These are phyloP conservation scores for Cephus pulcher DNA, from an alignment of 2,888 invertebrate genomes.

Conservation along the genomic window DNA sequence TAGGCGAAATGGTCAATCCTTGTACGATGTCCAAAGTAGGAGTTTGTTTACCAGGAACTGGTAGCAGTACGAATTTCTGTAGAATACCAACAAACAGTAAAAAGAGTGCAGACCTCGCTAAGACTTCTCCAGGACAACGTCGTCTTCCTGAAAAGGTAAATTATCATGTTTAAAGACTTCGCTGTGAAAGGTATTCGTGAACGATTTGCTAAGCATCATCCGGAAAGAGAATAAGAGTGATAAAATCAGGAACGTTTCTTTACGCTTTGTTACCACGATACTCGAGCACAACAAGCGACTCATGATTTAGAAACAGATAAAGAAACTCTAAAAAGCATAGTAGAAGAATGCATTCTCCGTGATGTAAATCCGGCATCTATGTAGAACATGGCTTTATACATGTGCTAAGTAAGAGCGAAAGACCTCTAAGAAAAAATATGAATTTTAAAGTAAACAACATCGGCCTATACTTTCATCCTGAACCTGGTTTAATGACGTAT, in stretches of 20 bases:
- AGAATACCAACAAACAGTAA: conserved; percentile 73
- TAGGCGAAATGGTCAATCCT: conserved; percentile 72
- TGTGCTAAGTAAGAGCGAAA: not conserved
- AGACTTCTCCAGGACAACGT: conserved; percentile 74
- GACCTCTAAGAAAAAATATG: not conserved
- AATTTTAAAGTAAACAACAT: not conserved
- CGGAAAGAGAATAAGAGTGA: not conserved
- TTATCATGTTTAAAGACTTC: not conserved
- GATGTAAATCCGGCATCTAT: not conserved
- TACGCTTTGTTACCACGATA: not conserved
- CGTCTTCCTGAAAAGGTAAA: conserved; percentile 69
- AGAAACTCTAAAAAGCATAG: not conserved
- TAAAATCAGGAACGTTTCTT: not conserved
- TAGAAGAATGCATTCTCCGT: not conserved
- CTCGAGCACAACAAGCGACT: not conserved
- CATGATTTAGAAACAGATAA: not conserved
- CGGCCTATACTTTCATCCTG: not conserved
- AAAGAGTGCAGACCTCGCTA: conserved; percentile 74
- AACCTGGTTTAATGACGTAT: not conserved
- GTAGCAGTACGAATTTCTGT: conserved; percentile 69
- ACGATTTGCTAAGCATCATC: not conserved
- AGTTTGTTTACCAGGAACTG: conserved; percentile 60
- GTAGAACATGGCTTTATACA: not conserved
- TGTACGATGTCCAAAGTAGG: conserved; percentile 67
- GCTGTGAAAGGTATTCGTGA: not conserved